These are phyloP conservation scores for Cisticola juncidis DNA, from an alignment of 2,113 vertebrate genomes.

Conservation along the genomic window DNA sequence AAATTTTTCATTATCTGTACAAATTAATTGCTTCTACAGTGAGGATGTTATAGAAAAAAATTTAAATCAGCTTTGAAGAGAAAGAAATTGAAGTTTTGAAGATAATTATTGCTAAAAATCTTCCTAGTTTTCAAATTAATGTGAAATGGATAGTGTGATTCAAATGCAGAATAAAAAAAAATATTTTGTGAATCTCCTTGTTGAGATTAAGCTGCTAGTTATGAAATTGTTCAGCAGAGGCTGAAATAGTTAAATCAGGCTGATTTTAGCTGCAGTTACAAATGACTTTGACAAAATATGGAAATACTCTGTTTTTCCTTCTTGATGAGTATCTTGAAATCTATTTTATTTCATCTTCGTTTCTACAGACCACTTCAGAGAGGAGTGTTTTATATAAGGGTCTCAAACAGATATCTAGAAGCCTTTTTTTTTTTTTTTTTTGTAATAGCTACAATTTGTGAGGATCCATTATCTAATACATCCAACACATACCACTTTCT, in stretches of 20 bases:
- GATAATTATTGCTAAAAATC: neutral
- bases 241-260: neutral
- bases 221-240: neutral
- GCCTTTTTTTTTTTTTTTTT: neutral
- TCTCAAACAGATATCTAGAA: neutral
- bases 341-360: neutral
- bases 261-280: neutral
- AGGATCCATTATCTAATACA: neutral
- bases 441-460: neutral
- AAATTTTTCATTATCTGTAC: neutral
- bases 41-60: neutral
- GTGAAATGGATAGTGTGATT: neutral
- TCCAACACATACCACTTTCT: neutral
- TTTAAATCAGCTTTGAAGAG: neutral
- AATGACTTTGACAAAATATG: neutral
- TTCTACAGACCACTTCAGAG: neutral
- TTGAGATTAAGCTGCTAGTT: neutral
- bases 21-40: neutral
- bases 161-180: neutral
- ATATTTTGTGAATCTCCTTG: neutral
- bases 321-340: neutral
- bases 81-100: neutral
- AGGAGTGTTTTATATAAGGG: accelerated
- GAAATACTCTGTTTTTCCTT: neutral
- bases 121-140: neutral